Evolutionary conservation across 23 tunicate species (phyloP).

Genomic region (Phallusia fumigata): DNA sequence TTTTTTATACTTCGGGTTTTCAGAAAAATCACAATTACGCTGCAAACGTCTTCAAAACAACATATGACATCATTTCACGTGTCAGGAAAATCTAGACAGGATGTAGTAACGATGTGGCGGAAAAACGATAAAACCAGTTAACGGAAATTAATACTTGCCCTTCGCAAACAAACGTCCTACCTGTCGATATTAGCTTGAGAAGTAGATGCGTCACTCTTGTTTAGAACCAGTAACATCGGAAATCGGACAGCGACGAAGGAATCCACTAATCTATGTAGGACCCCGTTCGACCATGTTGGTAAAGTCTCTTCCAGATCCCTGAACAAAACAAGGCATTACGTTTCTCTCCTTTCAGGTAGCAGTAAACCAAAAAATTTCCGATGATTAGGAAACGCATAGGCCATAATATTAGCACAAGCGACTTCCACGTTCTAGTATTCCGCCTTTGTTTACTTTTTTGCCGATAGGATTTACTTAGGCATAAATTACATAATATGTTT

Average conservation of each 20-base stretch:
- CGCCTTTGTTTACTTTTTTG: too few relatives aligned
- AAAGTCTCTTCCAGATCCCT: constrained; percentile 17
- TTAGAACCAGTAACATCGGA: constrained; percentile 27
- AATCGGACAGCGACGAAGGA: constrained; percentile 24
- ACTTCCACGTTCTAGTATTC: too few relatives aligned
- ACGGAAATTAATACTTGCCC: neutral
- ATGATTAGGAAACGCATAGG: too few relatives aligned
- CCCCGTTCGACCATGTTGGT: constrained; percentile 1
- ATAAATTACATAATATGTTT: too few relatives aligned
- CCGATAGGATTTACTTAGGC: too few relatives aligned
- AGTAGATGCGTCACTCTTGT: constrained; percentile 21
- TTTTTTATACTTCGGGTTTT: too few relatives aligned
- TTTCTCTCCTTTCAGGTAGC: too few relatives aligned
- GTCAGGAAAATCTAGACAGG: neutral
- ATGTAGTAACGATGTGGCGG: neutral
- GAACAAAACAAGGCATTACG: neutral
- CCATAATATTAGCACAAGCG: too few relatives aligned
- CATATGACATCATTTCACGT: neutral
- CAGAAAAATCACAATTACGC: too few relatives aligned
- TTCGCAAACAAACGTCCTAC: neutral
- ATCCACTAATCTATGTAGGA: constrained; percentile 16
- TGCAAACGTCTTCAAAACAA: too few relatives aligned
- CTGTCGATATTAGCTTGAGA: constrained; percentile 16
- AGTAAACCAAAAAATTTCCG: too few relatives aligned
- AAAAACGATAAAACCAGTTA: neutral